Evolutionary conservation across 2,888 invertebrate genomes (phyloP), one percentile per base, ranked within the genome.

Genomic region (Drosophila eohydei): DNA sequence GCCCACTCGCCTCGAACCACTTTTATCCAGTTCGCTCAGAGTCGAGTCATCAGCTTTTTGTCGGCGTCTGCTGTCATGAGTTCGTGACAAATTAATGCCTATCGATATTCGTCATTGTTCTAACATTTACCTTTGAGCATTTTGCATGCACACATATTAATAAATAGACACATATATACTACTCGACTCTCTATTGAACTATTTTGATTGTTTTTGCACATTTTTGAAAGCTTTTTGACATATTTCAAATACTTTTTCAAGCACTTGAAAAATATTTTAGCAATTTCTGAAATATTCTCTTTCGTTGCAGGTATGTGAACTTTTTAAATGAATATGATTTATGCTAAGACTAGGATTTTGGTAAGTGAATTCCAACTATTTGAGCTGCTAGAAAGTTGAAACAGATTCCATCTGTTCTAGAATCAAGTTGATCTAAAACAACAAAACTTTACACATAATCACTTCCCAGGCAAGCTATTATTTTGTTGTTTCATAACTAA

Each of bases 301-400:
- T 38, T 85, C 51, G 9, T 80, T 86, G 8, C 87, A 88, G 81
- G 83, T 88, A 83, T 74, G 89, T 84, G 63, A 61, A 36, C 48
- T 43, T 30, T 70, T 50, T 16, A 11, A 40, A 26, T 55, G 3
- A 7, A 16, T 12, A 16, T 57, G 6, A 11, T 43, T 38, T 21
- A 6, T 28, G 21, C 4, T 41, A 7, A 12, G 30, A 7, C 38
- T 30, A 57, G 59, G 59, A 14, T 36, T 26, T 4, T 34, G 57
- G 57, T 57, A 46, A 57, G 57, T 57, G 11, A 16, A 44, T 4
- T 3, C 21, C 12, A 16, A 30, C 12, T 9, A n/a, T 16, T 50
- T 34, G 6, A 43, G 43, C 21, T 14, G 48, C 9, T 30, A 14
- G n/a, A 32, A 48, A 32, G 50, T 32, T 0, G 6, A n/a, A 21